Conservation (phyloP, 2,113 vertebrate species). For the Xenopus borealis region DNA sequence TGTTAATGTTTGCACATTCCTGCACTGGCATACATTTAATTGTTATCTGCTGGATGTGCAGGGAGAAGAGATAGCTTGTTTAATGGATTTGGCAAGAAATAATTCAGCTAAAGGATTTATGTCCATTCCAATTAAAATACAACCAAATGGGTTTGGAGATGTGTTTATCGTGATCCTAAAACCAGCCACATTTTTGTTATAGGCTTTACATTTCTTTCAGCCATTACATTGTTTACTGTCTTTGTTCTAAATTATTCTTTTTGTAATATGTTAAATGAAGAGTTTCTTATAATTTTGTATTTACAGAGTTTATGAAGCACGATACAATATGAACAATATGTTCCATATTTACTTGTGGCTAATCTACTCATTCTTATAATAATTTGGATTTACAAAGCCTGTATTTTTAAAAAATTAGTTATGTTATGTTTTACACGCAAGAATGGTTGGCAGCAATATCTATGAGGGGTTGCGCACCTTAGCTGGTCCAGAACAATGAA, state of each 20-base stretch:
- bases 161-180: conserved; percentile 16
- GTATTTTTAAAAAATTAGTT: too few species aligned
- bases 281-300: neutral
- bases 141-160: conserved; percentile 21
- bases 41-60: conserved; percentile 19
- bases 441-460: too few species aligned
- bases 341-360: neutral
- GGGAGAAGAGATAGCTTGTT: conserved; percentile 5
- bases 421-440: too few species aligned
- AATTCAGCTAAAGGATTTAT: conserved; percentile 14
- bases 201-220: conserved; percentile 6
- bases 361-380: too few species aligned
- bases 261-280: conserved; percentile 7
- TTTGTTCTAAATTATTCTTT: conserved; percentile 5
- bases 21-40: conserved; percentile 4
- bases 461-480: too few species aligned
- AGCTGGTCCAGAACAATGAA: too few species aligned
- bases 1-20: conserved; percentile 13
- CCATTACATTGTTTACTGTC: conserved; percentile 1
- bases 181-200: conserved; percentile 7
- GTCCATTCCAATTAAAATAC: conserved; percentile 26
- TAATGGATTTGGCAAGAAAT: conserved; percentile 25
- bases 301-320: neutral
- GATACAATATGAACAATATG: neutral
- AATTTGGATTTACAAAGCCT: too few species aligned